phyloP scores from a whole-genome alignment of 2,113 vertebrate species.

The Macrotis lagotis region DNA sequence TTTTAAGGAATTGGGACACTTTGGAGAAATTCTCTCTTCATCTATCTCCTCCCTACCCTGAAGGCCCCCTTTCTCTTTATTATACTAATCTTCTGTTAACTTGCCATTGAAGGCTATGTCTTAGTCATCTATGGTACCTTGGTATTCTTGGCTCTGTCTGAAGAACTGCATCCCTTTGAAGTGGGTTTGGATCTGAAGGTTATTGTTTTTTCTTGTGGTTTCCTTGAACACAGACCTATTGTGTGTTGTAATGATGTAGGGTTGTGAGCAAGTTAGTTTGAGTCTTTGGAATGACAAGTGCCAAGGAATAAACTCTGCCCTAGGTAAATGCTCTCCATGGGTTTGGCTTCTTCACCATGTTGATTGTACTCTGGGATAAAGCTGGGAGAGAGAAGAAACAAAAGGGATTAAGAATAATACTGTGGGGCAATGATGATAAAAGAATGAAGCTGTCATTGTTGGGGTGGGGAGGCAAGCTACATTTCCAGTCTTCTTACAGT shows the following conservation, averaged over 20 bases:
- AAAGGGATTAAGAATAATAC: not conserved
- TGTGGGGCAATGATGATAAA: not conserved
- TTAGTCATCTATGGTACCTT: not conserved
- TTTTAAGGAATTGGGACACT: not conserved
- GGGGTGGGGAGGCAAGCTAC: not conserved
- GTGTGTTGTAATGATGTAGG: not conserved
- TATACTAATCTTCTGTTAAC: not conserved
- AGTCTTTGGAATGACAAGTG: not conserved
- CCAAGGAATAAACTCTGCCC: not conserved
- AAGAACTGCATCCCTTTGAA: not conserved
- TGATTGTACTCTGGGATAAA: not conserved
- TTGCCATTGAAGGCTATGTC: not conserved
- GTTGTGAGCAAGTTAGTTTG: not conserved
- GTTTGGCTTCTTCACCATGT: not conserved
- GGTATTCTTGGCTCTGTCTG: not conserved
- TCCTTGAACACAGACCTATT: not conserved
- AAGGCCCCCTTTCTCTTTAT: not conserved
- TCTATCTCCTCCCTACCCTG: not conserved
- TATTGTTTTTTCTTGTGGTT: not conserved
- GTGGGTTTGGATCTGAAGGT: not conserved
- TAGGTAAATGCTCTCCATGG: not conserved
- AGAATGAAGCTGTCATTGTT: not conserved
- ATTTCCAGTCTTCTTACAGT: not conserved
- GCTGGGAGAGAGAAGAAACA: not conserved
- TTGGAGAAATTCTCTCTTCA: not conserved